Conservation (phyloP, 2,888 invertebrate genomes). For the Phyto melanocephala region DNA sequence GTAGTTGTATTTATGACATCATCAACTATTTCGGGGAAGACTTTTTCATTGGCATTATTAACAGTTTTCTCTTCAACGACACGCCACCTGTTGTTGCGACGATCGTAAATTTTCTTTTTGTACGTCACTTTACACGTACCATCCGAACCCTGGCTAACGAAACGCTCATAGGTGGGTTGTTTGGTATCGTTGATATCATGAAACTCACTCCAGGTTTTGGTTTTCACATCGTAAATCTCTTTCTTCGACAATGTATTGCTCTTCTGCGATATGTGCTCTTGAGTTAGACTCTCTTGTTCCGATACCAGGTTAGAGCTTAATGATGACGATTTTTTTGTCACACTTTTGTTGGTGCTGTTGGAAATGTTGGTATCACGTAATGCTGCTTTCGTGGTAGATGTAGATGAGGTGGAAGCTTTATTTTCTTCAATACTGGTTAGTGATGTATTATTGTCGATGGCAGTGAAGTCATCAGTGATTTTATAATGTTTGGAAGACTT, state of each 20-base stretch:
- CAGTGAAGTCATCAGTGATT: conserved; percentile 44
- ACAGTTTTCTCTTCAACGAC: conserved; percentile 81
- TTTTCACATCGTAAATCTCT: conserved; percentile 78
- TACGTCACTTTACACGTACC: conserved; percentile 77
- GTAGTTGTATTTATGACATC: conserved; percentile 79
- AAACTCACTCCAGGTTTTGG: conserved; percentile 77
- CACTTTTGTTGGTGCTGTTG: conserved; percentile 23
- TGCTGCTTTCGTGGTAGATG: conserved; percentile 59
- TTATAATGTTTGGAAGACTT: conserved; percentile 62
- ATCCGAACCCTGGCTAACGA: conserved; percentile 78
- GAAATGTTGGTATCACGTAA: conserved; percentile 66
- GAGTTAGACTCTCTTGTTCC: conserved; percentile 67
- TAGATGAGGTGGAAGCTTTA: conserved; percentile 9
- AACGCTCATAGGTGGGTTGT: conserved; percentile 76
- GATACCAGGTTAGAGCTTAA: conserved; percentile 52
- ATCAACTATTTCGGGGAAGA: conserved; percentile 79
- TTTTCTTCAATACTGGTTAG: conserved; percentile 36
- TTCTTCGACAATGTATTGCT: conserved; percentile 72
- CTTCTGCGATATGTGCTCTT: conserved; percentile 69
- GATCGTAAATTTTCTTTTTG: conserved; percentile 78
- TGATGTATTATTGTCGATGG: conserved; percentile 67
- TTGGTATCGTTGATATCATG: conserved; percentile 73
- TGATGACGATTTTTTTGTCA: conserved; percentile 32
- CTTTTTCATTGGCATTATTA: conserved; percentile 77
- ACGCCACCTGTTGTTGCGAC: conserved; percentile 77